Evolutionary conservation across 2,888 invertebrate species (phyloP), one percentile per base, ranked within the genome.

Genomic region (Trissonchulus latispiculum): DNA sequence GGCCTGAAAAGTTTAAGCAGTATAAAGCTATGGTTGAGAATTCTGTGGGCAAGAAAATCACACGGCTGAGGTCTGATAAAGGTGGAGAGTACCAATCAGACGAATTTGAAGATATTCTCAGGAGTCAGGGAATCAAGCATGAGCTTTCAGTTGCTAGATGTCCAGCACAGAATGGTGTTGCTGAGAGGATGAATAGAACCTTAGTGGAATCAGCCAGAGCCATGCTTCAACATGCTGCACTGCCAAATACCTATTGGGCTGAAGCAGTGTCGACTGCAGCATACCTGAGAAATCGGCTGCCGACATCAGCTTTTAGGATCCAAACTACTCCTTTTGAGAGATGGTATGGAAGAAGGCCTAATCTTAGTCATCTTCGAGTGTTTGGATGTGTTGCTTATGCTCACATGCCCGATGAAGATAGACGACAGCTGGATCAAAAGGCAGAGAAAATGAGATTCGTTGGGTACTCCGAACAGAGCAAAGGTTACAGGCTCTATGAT

Each of bases 131-230:
- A 48, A 48, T 48, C 23, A 8, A 23, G 8, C 48, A 48, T 48
- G 48, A 48, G 23, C 8, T 48, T 48, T 15, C 48, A 48, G 48
- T 48, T 8, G 48, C 48, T 15, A 8, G 23, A 15, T 48, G 8
- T 48, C 48, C 48, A 48, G 48, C 8, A 23, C 48, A 48, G 48
- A 48, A 48, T 48, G 48, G 48, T 48, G 48, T 48, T 23, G 48
- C 48, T 48, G 48, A 48, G 23, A 8, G 48, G 48, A 48, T 48
- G 48, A 48, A 82, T 35, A 71, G 80, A 0, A 81, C 80, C 1
- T 74, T 83, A 0, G 74, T 81, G 61, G 80, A 82, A 35, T 77
- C 75, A 74, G 79, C 79, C 0, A 75, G 80, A 36, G 79, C 80
- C 36, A 75, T 83, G 72, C 32, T 84, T 28, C 67, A 77, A 0